Conservation (phyloP, 2,797 vertebrate species). For the Bradypus variegatus region DNA sequence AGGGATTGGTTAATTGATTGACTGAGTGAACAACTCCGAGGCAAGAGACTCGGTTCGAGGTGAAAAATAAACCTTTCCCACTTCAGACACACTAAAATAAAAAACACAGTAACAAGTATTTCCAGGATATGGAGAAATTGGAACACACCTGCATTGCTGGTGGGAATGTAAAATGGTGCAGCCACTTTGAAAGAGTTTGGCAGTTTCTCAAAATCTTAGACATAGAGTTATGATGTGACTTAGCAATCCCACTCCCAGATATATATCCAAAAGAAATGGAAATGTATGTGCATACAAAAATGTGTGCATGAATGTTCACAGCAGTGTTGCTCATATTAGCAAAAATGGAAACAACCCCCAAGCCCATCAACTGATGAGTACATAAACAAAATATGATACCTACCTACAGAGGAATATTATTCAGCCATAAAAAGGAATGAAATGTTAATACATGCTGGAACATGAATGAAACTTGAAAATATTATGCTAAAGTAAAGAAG, state of each 20-base stretch:
- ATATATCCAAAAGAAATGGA: background rate
- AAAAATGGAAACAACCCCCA: background rate
- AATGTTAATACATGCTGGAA: background rate
- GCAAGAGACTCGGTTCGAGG: background rate
- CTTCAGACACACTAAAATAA: background rate
- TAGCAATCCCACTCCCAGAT: background rate
- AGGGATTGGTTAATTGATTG: background rate
- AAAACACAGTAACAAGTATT: background rate
- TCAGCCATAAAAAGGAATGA: background rate
- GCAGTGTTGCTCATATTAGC: background rate
- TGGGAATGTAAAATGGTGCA: background rate
- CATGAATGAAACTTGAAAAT: background rate
- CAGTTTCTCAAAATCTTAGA: background rate
- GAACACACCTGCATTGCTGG: background rate
- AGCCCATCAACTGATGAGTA: background rate
- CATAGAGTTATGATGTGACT: background rate
- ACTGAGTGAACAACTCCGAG: background rate
- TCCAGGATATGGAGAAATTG: background rate
- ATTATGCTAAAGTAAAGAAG: background rate
- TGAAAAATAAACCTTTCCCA: background rate
- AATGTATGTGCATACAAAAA: background rate
- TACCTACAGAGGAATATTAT: background rate
- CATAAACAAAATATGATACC: background rate
- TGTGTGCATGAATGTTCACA: background rate
- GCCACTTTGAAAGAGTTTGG: background rate